These are phyloP conservation scores for Hyles euphorbiae DNA, from an alignment of 1,140 invertebrate genomes.

Conservation along the genomic window DNA sequence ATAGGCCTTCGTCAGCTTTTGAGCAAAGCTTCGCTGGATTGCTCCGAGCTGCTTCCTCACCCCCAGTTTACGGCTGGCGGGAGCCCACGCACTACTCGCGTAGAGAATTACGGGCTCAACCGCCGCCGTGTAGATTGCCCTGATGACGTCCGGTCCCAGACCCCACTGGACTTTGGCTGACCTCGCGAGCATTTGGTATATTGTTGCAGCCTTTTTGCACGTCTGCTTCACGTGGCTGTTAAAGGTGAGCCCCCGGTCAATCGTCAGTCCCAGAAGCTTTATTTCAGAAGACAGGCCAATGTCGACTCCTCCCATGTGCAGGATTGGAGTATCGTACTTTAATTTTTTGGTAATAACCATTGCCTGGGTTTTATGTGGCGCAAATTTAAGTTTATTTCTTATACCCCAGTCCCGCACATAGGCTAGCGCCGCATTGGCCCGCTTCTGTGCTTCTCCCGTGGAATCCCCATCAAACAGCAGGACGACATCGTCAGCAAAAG, in stretches of 20 bases:
- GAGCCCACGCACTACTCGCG: constrained; percentile 9
- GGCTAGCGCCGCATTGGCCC: constrained; percentile 6
- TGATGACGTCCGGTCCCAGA: background rate
- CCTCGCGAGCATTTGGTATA: background rate
- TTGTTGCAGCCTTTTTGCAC: background rate
- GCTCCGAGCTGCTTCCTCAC: too few relatives aligned
- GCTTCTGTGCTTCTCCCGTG: background rate
- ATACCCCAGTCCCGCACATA: background rate
- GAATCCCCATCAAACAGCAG: too few relatives aligned
- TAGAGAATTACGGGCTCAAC: constrained; percentile 9
- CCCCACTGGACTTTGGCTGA: constrained; percentile 6
- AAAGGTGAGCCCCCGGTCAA: constrained; percentile 7
- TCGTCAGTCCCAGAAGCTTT: constrained; percentile 9
- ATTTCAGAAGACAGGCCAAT: background rate
- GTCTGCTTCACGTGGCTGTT: background rate
- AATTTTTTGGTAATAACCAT: constrained; percentile 9
- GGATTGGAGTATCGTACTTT: constrained; percentile 6
- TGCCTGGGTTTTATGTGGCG: background rate
- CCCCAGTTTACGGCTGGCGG: background rate
- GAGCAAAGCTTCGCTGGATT: too few relatives aligned
- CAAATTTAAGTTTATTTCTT: background rate
- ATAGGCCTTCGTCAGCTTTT: too few relatives aligned
- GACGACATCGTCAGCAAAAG: background rate
- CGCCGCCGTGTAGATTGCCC: constrained; percentile 3
- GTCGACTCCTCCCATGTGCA: background rate